phyloP scores from a whole-genome alignment of 2,797 vertebrate genomes.

The Enteromius unitaeniatus region DNA sequence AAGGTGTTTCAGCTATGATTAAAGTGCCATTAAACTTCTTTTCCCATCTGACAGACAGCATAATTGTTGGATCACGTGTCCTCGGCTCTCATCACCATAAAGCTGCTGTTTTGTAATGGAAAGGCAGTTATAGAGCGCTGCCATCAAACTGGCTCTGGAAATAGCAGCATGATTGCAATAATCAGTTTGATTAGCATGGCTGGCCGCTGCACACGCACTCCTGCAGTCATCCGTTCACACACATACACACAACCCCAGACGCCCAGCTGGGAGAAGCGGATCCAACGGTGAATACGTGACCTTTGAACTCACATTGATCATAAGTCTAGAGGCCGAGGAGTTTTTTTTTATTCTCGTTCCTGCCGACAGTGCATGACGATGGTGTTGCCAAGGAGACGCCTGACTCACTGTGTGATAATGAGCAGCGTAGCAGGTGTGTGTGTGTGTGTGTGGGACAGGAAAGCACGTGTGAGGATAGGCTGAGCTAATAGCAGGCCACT shows the following conservation, averaged over 20 bases:
- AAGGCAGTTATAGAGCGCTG: constrained; percentile 37
- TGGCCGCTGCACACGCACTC: constrained; percentile 34
- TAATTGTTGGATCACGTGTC: constrained; percentile 34
- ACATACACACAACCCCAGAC: neutral
- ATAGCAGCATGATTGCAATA: constrained; percentile 57
- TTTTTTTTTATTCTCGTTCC: constrained; percentile 31
- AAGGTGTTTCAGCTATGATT: constrained; percentile 33
- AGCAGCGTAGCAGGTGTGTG: constrained; percentile 50
- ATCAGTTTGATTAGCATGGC: constrained; percentile 58
- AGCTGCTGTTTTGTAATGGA: constrained; percentile 29
- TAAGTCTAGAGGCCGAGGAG: constrained; percentile 47
- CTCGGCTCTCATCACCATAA: constrained; percentile 18
- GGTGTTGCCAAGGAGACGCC: constrained; percentile 68
- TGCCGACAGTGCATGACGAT: constrained; percentile 61
- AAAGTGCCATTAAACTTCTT: constrained; percentile 38
- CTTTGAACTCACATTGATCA: constrained; percentile 61
- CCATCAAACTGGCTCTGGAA: constrained; percentile 37
- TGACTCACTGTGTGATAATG: constrained; percentile 65
- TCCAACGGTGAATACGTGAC: constrained; percentile 51
- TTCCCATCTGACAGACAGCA: constrained; percentile 29
- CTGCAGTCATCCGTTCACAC: constrained; percentile 10
- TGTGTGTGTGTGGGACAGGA: constrained; percentile 40
- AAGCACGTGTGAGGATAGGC: constrained; percentile 77
- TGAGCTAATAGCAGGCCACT: constrained; percentile 81
- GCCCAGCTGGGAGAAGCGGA: constrained; percentile 16